Evolutionary conservation across 2,113 vertebrate species (phyloP), one percentile per base, ranked within the genome.

Genomic region (Benitochromis conjunctus): DNA sequence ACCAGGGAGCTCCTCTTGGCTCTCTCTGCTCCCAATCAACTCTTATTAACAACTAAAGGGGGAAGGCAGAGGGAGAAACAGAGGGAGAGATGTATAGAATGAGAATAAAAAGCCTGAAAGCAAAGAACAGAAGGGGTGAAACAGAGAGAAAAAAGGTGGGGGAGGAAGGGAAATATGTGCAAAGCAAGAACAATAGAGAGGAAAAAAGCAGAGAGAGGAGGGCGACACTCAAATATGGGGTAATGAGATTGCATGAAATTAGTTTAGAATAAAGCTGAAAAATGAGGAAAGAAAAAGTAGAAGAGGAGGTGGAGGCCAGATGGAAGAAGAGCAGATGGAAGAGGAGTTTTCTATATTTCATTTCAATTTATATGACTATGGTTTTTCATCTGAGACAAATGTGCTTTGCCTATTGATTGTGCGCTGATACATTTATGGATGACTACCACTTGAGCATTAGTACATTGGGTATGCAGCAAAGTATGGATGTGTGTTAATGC

Each of bases 21-120:
- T 86, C 91, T 89, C 91, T 88, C 86, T 85, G 92, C 93, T 92
- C 89, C 93, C 92, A 94, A 95, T 95, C 94, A 94, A 86, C 88
- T 92, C 91, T 91, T 89, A 95, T 95, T 95, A 94, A 93, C 92
- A 90, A 92, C 87, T 88, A 89, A 90, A 89, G 80, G 80, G 89
- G 74, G 87, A 83, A 91, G 69, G 76, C 74, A 91, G 83, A 64
- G 89, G 58, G 88, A 83, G 82, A 92, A 80, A 91, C 77, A 86
- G 85, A 79, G 77, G 80, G 86, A 31, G 85, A 80, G 84, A 90
- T 84, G 93, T 81, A 80, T 74, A n/a, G 91, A 93, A 92, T 92
- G 83, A 88, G 88, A 93, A 93, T 89, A 90, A 86, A 91, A 90
- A 19, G 55, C 31, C 48, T n/a, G 31, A 76, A 81, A 82, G 56